These are phyloP conservation scores for Polypedilum vanderplanki DNA, from an alignment of 1,140 invertebrate species.

Conservation along the genomic window DNA sequence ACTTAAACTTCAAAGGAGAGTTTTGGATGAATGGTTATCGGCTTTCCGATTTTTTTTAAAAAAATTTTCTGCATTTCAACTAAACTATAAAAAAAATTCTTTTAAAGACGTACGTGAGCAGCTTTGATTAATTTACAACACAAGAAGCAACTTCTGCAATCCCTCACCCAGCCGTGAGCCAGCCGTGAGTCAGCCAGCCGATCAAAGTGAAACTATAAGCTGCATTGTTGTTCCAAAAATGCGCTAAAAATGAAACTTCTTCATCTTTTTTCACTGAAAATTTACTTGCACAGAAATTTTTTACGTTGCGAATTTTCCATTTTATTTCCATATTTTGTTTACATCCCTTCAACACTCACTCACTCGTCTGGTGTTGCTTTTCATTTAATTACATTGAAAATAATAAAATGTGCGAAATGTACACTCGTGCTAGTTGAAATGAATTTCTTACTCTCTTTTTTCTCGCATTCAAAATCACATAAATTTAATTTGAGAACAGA, in stretches of 20 bases:
- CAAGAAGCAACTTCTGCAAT: neutral
- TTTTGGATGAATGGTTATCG: neutral
- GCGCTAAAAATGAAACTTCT: neutral
- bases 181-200: too few species aligned
- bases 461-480: neutral
- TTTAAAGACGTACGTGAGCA: neutral
- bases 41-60: neutral
- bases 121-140: slow-evolving; percentile 13
- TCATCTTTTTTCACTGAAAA: too few species aligned
- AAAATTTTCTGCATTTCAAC: neutral
- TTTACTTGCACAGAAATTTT: neutral
- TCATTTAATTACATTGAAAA: neutral
- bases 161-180: too few species aligned
- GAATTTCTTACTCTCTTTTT: neutral
- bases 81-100: neutral
- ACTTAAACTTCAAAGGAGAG: neutral
- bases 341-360: neutral
- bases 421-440: neutral
- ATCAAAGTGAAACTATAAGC: too few species aligned
- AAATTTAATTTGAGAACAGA: neutral
- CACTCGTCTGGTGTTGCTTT: neutral
- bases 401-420: slow-evolving; percentile 1
- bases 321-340: neutral
- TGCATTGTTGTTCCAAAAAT: too few species aligned
- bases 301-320: slow-evolving; percentile 5